Conservation (phyloP, 1,140 invertebrate species). For the Eupeodes corollae region DNA sequence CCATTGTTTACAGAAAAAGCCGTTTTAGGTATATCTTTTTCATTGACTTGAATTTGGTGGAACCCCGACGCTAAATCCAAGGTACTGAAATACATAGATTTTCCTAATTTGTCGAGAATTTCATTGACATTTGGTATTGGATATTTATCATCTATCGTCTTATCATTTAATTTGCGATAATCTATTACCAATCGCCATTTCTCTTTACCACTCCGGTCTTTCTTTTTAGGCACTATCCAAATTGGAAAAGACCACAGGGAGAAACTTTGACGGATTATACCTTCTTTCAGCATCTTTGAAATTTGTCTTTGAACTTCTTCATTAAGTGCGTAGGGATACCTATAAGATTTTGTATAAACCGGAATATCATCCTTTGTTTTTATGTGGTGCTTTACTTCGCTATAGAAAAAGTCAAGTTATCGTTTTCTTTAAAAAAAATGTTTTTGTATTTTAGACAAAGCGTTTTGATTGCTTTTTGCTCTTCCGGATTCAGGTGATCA, state of each 20-base stretch:
- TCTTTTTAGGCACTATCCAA: too few relatives aligned
- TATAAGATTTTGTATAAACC: conserved; percentile 21
- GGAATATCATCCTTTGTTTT: conserved; percentile 16
- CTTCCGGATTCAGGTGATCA: conserved; percentile 9
- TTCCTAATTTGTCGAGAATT: conserved; percentile 35
- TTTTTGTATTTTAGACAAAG: too few relatives aligned
- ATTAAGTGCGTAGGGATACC: conserved; percentile 26
- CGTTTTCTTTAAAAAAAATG: too few relatives aligned
- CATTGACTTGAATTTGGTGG: conserved; percentile 38
- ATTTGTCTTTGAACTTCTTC: conserved; percentile 21
- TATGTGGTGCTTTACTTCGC: conserved; percentile 15
- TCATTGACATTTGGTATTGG: conserved; percentile 41
- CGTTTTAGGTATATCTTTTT: conserved; percentile 33
- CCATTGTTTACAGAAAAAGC: conserved; percentile 31
- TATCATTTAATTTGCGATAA: too few relatives aligned
- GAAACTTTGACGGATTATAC: conserved; percentile 9
- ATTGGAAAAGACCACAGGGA: conserved; percentile 17
- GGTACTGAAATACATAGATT: conserved; percentile 33
- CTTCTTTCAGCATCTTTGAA: too few relatives aligned
- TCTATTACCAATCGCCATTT: too few relatives aligned
- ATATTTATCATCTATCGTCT: conserved; percentile 38
- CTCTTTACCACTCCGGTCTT: conserved; percentile 8
- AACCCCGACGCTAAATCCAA: conserved; percentile 41
- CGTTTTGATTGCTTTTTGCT: conserved; percentile 6
- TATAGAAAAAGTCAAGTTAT: conserved; percentile 14